Conservation (phyloP, 2,113 vertebrate species). For the Microtus oregoni region DNA sequence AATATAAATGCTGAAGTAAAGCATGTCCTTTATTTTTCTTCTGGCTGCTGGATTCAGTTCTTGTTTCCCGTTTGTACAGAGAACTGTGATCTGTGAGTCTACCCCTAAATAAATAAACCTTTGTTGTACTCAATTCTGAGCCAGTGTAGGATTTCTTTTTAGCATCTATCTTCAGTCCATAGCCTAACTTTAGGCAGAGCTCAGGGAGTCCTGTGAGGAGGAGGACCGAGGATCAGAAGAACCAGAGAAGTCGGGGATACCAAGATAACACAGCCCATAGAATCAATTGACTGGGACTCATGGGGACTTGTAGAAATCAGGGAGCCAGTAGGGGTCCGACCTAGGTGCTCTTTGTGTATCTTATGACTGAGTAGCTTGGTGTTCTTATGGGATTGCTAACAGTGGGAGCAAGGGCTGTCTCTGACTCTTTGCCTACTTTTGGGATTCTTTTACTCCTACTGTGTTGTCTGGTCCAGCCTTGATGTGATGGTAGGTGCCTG, state of each 20-base stretch:
- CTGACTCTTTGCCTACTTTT: neutral
- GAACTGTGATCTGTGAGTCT: no score
- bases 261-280: neutral
- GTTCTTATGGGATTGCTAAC: neutral
- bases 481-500: neutral
- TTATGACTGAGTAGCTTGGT: neutral
- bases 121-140: no score
- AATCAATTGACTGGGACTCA: neutral
- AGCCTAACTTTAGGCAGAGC: neutral
- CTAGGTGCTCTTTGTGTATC: neutral
- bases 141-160: no score
- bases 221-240: neutral
- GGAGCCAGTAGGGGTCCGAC: neutral
- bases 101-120: no score
- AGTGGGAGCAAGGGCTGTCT: neutral
- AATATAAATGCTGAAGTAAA: no score
- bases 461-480: neutral
- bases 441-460: neutral
- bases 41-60: no score
- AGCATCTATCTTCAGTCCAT: no score
- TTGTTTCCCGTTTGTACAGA: no score
- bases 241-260: neutral
- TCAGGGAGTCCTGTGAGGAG: neutral
- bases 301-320: neutral
- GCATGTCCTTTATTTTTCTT: no score